Evolutionary conservation across 2,888 invertebrate species (phyloP).

Genomic region (Drosophila vallismaia): DNA sequence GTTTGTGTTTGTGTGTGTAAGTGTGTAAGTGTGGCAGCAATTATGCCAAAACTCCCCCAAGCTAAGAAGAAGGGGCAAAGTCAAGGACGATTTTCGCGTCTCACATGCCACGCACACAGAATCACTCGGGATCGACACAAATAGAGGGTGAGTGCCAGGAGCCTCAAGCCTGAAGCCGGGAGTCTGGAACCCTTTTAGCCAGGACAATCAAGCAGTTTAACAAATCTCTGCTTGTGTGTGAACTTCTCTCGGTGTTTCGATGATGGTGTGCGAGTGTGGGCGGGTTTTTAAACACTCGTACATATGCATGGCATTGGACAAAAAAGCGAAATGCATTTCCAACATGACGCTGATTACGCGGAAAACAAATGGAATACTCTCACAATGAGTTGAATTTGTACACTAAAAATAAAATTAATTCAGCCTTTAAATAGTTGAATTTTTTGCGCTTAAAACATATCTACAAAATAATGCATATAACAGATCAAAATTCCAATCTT

Average conservation of each 20-base stretch:
- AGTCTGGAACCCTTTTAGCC: conserved; percentile 39
- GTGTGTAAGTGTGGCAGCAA: conserved; percentile 48
- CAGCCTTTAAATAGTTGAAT: background rate
- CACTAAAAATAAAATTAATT: background rate
- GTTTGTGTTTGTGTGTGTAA: background rate
- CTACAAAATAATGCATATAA: no score
- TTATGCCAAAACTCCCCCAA: conserved; percentile 56
- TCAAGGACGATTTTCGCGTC: conserved; percentile 72
- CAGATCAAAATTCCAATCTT: no score
- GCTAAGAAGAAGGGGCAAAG: conserved; percentile 51
- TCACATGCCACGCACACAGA: conserved; percentile 55
- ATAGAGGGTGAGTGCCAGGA: conserved; percentile 25
- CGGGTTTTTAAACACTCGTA: conserved; percentile 46
- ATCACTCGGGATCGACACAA: conserved; percentile 23
- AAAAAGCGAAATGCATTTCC: conserved; percentile 57
- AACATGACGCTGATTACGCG: conserved; percentile 47
- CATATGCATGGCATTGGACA: conserved; percentile 60
- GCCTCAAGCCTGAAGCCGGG: conserved; percentile 17
- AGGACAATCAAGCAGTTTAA: conserved; percentile 62
- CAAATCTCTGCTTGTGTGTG: conserved; percentile 20
- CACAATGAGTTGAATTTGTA: conserved; percentile 3
- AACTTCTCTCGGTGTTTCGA: background rate
- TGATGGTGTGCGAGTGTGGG: conserved; percentile 10
- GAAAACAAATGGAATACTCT: conserved; percentile 40
- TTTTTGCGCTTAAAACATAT: no score